A percentile compares a stretch with the other conserved stretches of the same genome.
phyloP scores from a whole-genome alignment of 53 echinoderm and acorn worm species.

The Paracentrotus lividus region DNA sequence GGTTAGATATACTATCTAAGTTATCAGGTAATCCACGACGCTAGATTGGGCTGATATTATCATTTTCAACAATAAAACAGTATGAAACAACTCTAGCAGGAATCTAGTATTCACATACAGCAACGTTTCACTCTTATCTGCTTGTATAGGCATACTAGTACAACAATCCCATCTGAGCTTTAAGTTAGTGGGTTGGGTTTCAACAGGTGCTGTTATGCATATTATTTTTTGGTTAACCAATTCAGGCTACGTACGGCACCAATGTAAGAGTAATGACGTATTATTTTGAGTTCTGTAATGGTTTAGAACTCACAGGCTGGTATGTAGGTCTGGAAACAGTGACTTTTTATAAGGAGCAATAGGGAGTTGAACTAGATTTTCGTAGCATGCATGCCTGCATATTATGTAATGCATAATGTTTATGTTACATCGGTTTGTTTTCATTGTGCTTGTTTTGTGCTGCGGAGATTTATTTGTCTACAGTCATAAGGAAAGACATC shows the following conservation, averaged over 20 bases:
- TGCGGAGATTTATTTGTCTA: too few relatives aligned
- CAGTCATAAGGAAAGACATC: too few relatives aligned
- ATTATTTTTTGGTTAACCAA: neutral
- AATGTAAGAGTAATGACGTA: slow-evolving; percentile 16
- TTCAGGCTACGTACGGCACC: neutral
- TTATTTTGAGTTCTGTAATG: neutral
- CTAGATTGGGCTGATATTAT: neutral
- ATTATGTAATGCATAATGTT: too few relatives aligned
- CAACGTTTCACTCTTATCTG: neutral
- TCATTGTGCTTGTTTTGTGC: too few relatives aligned
- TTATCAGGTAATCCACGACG: neutral
- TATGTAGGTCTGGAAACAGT: slow-evolving; percentile 25
- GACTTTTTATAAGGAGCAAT: slow-evolving; percentile 42
- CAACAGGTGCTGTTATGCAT: slow-evolving; percentile 53
- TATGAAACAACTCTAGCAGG: neutral
- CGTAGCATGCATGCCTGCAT: too few relatives aligned
- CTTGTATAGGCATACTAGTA: too few relatives aligned
- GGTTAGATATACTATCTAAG: neutral
- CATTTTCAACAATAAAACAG: neutral
- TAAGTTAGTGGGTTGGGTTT: neutral
- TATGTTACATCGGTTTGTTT: too few relatives aligned
- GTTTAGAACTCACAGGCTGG: too few relatives aligned
- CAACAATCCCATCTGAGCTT: too few relatives aligned
- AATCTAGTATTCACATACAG: neutral
- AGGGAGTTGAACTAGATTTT: too few relatives aligned